These are phyloP conservation scores for Thinocorus orbignyianus DNA, from an alignment of 2,113 vertebrate species.

Conservation along the genomic window DNA sequence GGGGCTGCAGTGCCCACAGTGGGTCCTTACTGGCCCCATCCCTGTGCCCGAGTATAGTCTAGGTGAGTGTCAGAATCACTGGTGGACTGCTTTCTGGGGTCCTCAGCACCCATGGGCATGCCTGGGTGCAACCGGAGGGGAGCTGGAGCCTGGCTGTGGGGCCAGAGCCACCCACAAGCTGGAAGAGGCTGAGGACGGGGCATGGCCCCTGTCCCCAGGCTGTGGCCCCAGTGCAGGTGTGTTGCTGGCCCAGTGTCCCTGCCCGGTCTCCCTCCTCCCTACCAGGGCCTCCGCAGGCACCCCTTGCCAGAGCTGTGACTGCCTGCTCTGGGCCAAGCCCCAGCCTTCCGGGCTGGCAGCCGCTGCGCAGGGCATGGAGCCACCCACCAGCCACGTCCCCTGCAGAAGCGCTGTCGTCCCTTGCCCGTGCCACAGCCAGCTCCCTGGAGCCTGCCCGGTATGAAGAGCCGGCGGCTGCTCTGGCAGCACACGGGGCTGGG, in stretches of 20 bases:
- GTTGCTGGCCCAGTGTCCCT: not conserved
- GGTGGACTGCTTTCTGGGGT: not conserved
- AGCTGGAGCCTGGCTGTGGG: not conserved
- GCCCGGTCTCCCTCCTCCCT: not conserved
- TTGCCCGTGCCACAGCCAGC: not conserved
- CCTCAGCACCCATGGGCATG: not conserved
- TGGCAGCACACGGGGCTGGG: not conserved
- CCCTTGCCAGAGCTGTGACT: not conserved
- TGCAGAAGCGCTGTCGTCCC: not conserved
- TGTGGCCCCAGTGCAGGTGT: not conserved
- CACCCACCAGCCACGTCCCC: not conserved
- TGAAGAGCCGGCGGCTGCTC: not conserved
- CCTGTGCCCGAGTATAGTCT: accelerated
- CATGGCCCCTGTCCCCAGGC: not conserved
- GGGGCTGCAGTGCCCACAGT: not conserved
- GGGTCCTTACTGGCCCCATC: accelerated
- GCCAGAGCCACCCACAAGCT: not conserved
- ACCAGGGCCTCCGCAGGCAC: not conserved
- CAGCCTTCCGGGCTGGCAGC: not conserved
- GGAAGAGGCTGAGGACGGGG: not conserved
- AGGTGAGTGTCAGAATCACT: not conserved
- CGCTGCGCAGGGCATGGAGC: accelerated
- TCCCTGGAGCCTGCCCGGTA: not conserved
- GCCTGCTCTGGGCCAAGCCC: not conserved
- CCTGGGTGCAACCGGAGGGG: accelerated